Evolutionary conservation across 2,113 vertebrate genomes (phyloP).

Genomic region (Corythornis madagascariensis): DNA sequence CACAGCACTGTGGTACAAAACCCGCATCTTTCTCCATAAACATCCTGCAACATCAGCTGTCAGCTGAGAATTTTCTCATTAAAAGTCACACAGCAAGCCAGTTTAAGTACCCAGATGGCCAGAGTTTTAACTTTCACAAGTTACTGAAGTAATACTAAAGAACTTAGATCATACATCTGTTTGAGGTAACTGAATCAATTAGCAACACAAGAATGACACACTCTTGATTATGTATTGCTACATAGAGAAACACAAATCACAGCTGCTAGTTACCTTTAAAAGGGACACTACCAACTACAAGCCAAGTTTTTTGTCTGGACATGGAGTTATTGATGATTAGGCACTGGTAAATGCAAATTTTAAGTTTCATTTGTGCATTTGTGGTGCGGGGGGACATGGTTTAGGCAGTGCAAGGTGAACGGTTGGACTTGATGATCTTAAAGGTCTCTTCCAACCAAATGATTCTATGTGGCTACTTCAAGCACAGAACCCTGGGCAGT

Average conservation of each 20-base stretch:
- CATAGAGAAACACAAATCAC: neutral
- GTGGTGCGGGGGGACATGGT: too few species aligned
- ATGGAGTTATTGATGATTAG: neutral
- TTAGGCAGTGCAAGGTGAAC: too few species aligned
- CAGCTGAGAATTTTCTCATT: neutral
- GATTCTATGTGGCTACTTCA: neutral
- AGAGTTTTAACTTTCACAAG: conserved; percentile 4
- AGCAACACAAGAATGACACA: conserved; percentile 7
- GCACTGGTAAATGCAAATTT: neutral
- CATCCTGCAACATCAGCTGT: neutral
- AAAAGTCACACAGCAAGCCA: neutral
- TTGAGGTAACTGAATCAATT: neutral
- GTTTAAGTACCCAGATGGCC: conserved; percentile 46
- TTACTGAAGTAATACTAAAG: neutral
- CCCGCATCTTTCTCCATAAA: neutral
- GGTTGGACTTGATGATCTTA: too few species aligned
- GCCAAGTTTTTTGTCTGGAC: neutral
- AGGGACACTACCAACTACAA: conserved; percentile 35
- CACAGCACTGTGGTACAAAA: neutral
- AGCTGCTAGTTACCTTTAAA: neutral
- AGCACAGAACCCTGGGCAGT: neutral
- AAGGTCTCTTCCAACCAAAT: too few species aligned
- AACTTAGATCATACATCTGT: neutral
- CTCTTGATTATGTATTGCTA: neutral
- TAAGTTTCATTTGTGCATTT: neutral